Base-by-base conservation (phyloP, 2,113 vertebrate species). In the Lathamus discolor region DNA sequence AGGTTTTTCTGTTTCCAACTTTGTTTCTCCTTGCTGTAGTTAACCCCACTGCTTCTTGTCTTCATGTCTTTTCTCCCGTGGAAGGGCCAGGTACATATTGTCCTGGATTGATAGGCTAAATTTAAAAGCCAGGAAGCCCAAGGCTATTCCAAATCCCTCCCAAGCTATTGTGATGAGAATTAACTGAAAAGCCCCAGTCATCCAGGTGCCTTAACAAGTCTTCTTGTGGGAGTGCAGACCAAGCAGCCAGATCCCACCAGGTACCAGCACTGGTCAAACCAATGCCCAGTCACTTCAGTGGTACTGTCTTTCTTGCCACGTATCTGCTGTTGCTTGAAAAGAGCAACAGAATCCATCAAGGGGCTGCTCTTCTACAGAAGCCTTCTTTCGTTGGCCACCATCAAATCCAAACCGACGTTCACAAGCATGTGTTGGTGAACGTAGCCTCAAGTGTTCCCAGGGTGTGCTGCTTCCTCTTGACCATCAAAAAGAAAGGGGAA, bases 151-250 rank as follows among this genome's bases (percentile, higher is more conserved):
- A 52, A n/a, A 74, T 48, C 35, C 61, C 35, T 90, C 61, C 35
- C 2, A 22, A 62, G n/a, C 54, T 52, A 20, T 41, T 77, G 44
- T 88, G 72, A 83, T 70, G 49, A 84, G 52, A 91, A 68, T 54
- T 76, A 64, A 41, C 66, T 17, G 29, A 10, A 54, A 66, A 95
- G 74, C 81, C 83, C 93, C 76, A 82, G 79, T 66, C 73, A 95
- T 92, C 69, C 93, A 87, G 96, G 93, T 96, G 96, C 92, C 95
- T 96, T 96, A 95, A 70, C n/a, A 37, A 90, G 72, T 68, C 54
- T 94, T 68, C 54, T 35, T 33, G 68, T 67, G 73, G 79, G 72
- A 72, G 44, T 31, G 83, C 85, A 88, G 64, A 67, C 64, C 57
- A 61, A 89, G 74, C 69, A 84, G 66, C 48, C 87, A 85, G 62